These are phyloP conservation scores for Drosophila parvula DNA, from an alignment of 1,140 invertebrate genomes.

Conservation along the genomic window DNA sequence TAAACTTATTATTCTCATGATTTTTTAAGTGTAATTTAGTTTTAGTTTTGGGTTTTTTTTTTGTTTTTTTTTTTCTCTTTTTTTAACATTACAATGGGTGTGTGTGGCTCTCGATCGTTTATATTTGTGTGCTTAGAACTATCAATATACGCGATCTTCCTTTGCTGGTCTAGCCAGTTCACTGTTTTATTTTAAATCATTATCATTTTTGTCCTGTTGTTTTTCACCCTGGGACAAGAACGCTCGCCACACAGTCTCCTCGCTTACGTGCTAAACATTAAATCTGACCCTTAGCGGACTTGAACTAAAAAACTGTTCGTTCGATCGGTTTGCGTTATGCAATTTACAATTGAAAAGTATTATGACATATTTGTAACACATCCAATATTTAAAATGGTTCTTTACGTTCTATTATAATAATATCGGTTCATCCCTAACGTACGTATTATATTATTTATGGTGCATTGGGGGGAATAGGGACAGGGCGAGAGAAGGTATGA, in stretches of 20 bases:
- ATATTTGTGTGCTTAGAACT: constrained; percentile 54
- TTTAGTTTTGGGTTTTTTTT: constrained; percentile 32
- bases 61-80: constrained; percentile 41
- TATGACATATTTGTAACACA: constrained; percentile 57
- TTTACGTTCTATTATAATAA: constrained; percentile 63
- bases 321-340: constrained; percentile 51
- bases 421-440: constrained; percentile 72
- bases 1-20: constrained; percentile 62
- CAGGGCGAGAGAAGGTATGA: constrained; percentile 17
- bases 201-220: constrained; percentile 58
- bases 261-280: constrained; percentile 66
- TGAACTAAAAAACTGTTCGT: constrained; percentile 57
- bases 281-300: constrained; percentile 53
- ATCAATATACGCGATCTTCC: constrained; percentile 64
- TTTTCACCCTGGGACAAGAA: constrained; percentile 62
- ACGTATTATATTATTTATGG: constrained; percentile 32
- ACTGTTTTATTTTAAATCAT: constrained; percentile 43
- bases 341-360: constrained; percentile 71
- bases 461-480: constrained; percentile 32
- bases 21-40: constrained; percentile 56
- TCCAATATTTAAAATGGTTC: constrained; percentile 58
- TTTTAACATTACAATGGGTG: constrained; percentile 66
- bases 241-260: constrained; percentile 16
- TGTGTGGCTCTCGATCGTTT: constrained; percentile 62
- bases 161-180: constrained; percentile 4